These are phyloP conservation scores for Cataglyphis altisquamis DNA, from an alignment of 2,888 invertebrate species.

Conservation along the genomic window DNA sequence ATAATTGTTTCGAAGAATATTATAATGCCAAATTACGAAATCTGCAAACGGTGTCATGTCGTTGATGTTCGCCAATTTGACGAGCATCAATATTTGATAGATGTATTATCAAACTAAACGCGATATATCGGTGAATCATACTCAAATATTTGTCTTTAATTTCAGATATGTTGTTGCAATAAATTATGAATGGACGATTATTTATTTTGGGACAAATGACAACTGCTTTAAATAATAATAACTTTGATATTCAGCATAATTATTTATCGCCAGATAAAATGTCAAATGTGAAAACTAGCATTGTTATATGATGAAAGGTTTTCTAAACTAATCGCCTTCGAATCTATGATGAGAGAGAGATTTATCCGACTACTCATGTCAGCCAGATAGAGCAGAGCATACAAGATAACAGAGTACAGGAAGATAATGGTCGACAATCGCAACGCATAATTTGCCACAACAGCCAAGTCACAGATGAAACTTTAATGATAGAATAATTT, in stretches of 20 bases:
- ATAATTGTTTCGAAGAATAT: neutral
- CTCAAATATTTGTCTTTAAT: constrained; percentile 52
- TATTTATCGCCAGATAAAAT: constrained; percentile 13
- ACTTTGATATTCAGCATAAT: constrained; percentile 1
- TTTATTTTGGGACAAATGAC: constrained; percentile 19
- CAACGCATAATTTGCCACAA: constrained; percentile 63
- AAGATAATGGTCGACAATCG: constrained; percentile 70
- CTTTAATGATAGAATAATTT: constrained; percentile 62
- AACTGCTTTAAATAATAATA: neutral
- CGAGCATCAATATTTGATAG: constrained; percentile 46
- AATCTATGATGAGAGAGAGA: neutral
- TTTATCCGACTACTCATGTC: constrained; percentile 39
- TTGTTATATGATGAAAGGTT: neutral
- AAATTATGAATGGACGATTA: constrained; percentile 12
- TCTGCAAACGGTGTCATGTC: constrained; percentile 1
- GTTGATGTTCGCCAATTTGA: constrained; percentile 17
- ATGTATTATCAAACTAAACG: constrained; percentile 14
- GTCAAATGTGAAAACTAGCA: neutral
- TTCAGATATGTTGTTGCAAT: constrained; percentile 27
- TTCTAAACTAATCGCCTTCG: neutral
- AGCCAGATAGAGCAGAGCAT: constrained; percentile 47
- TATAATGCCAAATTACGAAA: neutral
- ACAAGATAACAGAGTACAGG: constrained; percentile 62
- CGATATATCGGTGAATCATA: constrained; percentile 27
- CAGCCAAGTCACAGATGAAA: constrained; percentile 57